Evolutionary conservation across 2,113 vertebrate genomes (phyloP), one percentile per base, ranked within the genome.

Genomic region (Thryonomys swinderianus): DNA sequence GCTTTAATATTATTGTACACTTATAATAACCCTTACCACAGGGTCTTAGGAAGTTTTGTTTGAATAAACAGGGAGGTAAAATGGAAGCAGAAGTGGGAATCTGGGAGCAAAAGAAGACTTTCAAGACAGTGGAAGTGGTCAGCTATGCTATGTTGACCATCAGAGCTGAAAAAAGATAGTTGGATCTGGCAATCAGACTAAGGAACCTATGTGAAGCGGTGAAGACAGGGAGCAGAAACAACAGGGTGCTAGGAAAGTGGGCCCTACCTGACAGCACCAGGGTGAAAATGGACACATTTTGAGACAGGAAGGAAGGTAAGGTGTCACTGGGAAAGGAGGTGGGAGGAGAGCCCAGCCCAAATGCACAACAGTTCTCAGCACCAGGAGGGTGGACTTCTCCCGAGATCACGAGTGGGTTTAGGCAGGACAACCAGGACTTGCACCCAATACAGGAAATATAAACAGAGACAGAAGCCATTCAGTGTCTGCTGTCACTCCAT

Each of bases 71-170:
- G 59, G 20, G 59, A 82, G 23, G 62, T 83, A 93, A 93, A 95
- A 55, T 91, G 74, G 79, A 95, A 82, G 48, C 34, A 88, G 93
- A 94, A 81, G 59, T 13, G 86, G 45, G 82, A 82, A 42, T 55
- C 30, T 64, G 66, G 42, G 91, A 93, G 59, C n/a, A 45, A 64
- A 14, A 34, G 23, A 66, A 88, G 88, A 85, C 25, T 91, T 95
- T 93, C 67, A 59, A 59, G 80, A 92, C 85, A 45, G 88, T 88
- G 79, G 88, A 96, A 91, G 91, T 87, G 67, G 83, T 93, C 53
- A 73, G 78, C 78, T 45, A 21, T 25, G 40, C 37, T 69, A 88
- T 61, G 42, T 2, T 81, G 73, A 84, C 74, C 93, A 91, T 73
- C 74, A 20, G 78, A 17, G 79, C 55, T 79, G 83, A 79, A 88